Base-by-base conservation (phyloP, 2,113 vertebrate species). In the Grallaria varia region DNA sequence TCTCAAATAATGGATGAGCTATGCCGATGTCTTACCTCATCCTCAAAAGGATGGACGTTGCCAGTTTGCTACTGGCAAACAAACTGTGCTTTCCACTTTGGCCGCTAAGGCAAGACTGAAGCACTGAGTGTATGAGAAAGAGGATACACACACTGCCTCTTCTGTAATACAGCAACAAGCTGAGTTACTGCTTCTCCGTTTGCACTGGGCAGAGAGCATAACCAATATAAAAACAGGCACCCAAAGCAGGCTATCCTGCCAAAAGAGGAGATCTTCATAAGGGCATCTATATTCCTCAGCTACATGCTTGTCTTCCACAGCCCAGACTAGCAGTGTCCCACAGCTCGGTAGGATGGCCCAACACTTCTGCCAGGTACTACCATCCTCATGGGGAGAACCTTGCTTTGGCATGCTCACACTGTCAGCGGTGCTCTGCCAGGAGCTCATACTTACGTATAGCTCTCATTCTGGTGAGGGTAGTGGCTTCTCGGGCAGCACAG, bases 61-160 rank as follows among this genome's bases (percentile, higher is more conserved):
- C 45, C 10, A 5, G 15, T 64, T 83, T 18, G 30, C 28, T 30
- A 2, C 16, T 0, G 0, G 24, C 30, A 47, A 39, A 24, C 1
- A 12, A 73, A 73, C 58, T 10, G 11, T 50, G 27, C 30, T 0
- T 63, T 55, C 27, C n/a, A 9, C 21, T 69, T 49, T 19, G 64
- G 16, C 52, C 37, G 13, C 42, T 59, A 23, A 44, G 27, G 47
- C 42, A 49, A 52, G 42, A 33, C 11, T 11, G 59, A 23, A 49
- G 15, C 16, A 16, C 47, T 19, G 35, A 42, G 5, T 2, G 0
- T 18, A 3, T 25, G 18, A 50, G 58, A 40, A 73, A 60, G 15
- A 72, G 52, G 25, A 27, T 23, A 40, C 2, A 0, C 8, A 10
- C 8, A 2, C 33, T 30, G 16, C 12, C 24, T 76, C 67, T 21